Conservation (phyloP, 2,113 vertebrate genomes). For the Echinops telfairi region DNA sequence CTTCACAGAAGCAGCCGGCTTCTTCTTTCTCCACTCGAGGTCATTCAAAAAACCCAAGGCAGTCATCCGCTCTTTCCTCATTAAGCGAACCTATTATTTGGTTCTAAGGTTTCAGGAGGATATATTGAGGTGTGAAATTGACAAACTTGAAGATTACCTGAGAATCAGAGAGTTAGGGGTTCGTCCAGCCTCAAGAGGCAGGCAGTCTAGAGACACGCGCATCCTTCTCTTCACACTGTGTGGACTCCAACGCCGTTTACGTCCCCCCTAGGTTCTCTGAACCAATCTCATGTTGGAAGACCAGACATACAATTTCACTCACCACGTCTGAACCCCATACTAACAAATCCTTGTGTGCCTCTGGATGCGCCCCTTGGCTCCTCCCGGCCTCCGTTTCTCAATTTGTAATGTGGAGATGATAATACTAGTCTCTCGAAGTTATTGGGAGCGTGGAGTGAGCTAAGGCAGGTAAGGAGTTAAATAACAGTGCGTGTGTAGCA, state of each 20-base stretch:
- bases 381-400: neutral
- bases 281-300: neutral
- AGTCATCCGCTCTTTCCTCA: neutral
- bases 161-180: neutral
- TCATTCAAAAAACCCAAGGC: neutral
- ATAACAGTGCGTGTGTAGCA: rapidly evolving
- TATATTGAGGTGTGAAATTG: neutral
- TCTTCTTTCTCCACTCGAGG: neutral
- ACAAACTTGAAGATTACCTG: neutral
- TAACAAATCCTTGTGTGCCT: neutral
- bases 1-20: neutral
- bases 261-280: neutral
- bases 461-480: neutral
- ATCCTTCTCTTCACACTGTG: neutral
- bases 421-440: neutral
- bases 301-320: neutral
- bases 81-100: neutral
- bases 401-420: neutral
- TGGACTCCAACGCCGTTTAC: neutral
- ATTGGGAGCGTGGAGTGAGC: neutral
- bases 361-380: neutral
- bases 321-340: neutral
- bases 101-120: neutral
- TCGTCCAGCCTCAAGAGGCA: neutral
- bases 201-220: neutral